Base-by-base conservation (phyloP, 1,140 invertebrate species). In the Lethrus apterus region DNA sequence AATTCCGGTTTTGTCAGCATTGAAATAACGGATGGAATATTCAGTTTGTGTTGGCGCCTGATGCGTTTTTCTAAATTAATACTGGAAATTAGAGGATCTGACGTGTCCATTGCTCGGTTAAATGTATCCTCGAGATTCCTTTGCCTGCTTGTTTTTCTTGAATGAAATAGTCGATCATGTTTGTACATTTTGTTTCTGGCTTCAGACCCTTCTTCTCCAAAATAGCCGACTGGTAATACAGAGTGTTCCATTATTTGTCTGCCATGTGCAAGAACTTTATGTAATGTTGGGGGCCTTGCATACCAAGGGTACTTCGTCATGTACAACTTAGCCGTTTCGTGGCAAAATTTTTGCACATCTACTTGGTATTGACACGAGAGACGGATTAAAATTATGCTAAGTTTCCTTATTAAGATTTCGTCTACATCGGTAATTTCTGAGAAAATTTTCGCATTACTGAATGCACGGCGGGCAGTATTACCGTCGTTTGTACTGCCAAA, bases 191-290 rank as follows among this genome's bases (percentile, higher is more conserved):
- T 4, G n/a, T 4, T 31, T 13, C n/a, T n/a, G n/a, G n/a, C n/a
- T n/a, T n/a, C n/a, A n/a, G n/a, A n/a, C n/a, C n/a, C n/a, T n/a
- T n/a, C n/a, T n/a, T n/a, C n/a, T n/a, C n/a, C n/a, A n/a, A n/a
- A n/a, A n/a, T n/a, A n/a, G n/a, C n/a, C n/a, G n/a, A n/a, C n/a
- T n/a, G n/a, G n/a, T n/a, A n/a, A n/a, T n/a, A n/a, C n/a, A n/a
- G n/a, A n/a, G n/a, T n/a, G n/a, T n/a, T n/a, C n/a, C n/a, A n/a
- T n/a, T n/a, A n/a, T n/a, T n/a, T n/a, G n/a, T n/a, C n/a, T 31
- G n/a, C 30, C 30, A 31, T n/a, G 30, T 31, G 14, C 30, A 11
- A 31, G 30, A 11, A 31, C 30, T 31, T 31, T 31, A 31, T 31
- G 30, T 13, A 31, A 3, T 4, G 30, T 31, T 31, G 30, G 10